Evolutionary conservation across 2,113 vertebrate species (phyloP).

Genomic region (Salvelinus fontinalis): DNA sequence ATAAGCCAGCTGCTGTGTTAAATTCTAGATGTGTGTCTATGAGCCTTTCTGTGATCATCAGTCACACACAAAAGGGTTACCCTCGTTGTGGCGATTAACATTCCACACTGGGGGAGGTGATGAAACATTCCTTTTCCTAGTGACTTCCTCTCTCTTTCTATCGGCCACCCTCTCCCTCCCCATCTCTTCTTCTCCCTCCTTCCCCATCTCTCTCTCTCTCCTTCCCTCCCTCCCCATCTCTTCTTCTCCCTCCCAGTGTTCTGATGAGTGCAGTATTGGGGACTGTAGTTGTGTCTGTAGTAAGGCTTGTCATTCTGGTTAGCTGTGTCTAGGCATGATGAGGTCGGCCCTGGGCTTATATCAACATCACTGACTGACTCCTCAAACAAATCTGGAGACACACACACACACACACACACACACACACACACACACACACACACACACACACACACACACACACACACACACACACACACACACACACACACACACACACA

Average conservation of each 20-base stretch:
- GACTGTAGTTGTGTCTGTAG: not conserved
- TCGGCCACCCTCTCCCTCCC: not conserved
- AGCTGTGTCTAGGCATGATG: conserved; percentile 35
- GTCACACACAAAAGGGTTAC: conserved; percentile 38
- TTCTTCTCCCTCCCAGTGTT: not conserved
- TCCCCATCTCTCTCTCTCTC: not conserved
- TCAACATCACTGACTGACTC: conserved; percentile 41
- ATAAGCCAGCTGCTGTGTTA: too few species aligned
- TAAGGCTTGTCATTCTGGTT: not conserved
- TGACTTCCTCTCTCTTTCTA: conserved; percentile 45
- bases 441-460: not conserved
- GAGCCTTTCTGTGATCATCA: too few species aligned
- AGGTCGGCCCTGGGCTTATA: conserved; percentile 30
- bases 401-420: not conserved
- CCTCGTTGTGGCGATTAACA: conserved; percentile 68
- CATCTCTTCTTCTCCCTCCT: not conserved
- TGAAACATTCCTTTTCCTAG: conserved; percentile 26
- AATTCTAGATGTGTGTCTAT: too few species aligned
- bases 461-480: not conserved
- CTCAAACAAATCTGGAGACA: not conserved
- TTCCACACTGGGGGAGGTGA: conserved; percentile 52
- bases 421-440: not conserved
- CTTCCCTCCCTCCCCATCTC: not conserved
- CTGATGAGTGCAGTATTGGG: conserved; percentile 3
- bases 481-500: not conserved